Base-by-base conservation (phyloP, 2,113 vertebrate genomes). In the Pimephales promelas region DNA sequence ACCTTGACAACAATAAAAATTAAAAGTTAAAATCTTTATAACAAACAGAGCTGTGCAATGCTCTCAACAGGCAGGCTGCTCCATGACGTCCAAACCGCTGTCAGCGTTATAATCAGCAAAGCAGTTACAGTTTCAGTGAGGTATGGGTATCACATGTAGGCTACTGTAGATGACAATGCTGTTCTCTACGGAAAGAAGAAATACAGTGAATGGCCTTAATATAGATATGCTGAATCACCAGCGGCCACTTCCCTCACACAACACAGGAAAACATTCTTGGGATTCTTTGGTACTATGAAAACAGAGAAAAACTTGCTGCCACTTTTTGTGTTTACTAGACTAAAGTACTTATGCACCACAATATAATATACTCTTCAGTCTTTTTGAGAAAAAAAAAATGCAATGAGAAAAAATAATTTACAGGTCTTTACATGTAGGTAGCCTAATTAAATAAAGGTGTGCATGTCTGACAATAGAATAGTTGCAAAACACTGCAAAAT, bases 241-340 rank as follows among this genome's bases (percentile, higher is more conserved):
- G 13, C 43, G n/a, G 70, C 11, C 11, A 9, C 70, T 72, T 72
- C 40, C 40, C n/a, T 24, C 1, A 47, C 40, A 43, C 36, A 47
- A 47, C 34, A 11, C 70, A 72, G n/a, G 70, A 45, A 47, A 72
- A 45, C 70, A 45, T 24, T 45, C 11, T 5, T 71, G 11, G 40
- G 40, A 45, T 71, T 71, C 68, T 26, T 45, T 71, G 40, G 40
- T 71, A 40, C 34, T n/a, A 24, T 4, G 10, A 71, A 71, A 71
- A 71, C 31, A 71, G 11, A 24, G 40, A 45, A 45, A 71, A 24
- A 11, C 40, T 7, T 24, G 10, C 40, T 24, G 68, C 10, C 5
- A 71, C 22, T 24, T 71, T 70, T 45, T 24, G 68, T 45, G 11
- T 72, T 45, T 47, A 72, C 68, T 45, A 16, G 68, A 71, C 68